Evolutionary conservation across 2,113 vertebrate species (phyloP), one percentile per base, ranked within the genome.

Genomic region (Hiodon tergisus): DNA sequence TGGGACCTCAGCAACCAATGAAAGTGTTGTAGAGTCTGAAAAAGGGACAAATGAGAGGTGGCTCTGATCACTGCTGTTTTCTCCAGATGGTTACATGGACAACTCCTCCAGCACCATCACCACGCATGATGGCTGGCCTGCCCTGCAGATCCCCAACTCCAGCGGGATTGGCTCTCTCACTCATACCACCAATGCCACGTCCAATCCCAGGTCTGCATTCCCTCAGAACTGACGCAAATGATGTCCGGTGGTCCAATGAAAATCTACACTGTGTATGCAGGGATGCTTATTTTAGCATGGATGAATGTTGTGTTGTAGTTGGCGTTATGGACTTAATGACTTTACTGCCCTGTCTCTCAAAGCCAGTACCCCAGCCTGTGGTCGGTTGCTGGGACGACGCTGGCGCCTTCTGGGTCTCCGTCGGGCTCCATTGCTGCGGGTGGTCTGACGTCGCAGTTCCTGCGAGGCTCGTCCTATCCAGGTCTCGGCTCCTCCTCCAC

Each of bases 351-450:
- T 14, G 7, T 31, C 31, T 79, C 51, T 75, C 8, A 31, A 31
- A 93, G 91, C 77, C 91, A 93, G 80, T 92, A 93, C 79, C 88
- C 91, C 58, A 91, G 89, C 77, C 80, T 93, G 11, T 93, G 91
- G 91, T 92, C 91, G 0, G 89, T 92, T 7, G 84, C 90, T 0
- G 87, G 91, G 69, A 86, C 88, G 46, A 88, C 89, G 74, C 89
- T 92, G 74, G 82, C 85, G 46, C 87, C 89, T 0, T 89, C 91
- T 0, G 87, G 88, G 61, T 91, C 91, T 0, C 87, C 89, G 51
- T 31, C 31, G 2, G 31, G 31, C 31, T 31, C 31, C 31, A 31
- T 31, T 31, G 31, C 31, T 31, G 69, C 87, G 0, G 87, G 89
- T 10, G 87, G 90, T 48, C 68, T 92, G 83, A 90, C 86, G 62